A percentile compares a stretch with the other conserved stretches of the same genome.
These are phyloP conservation scores for Raja brachyura DNA, from an alignment of 2,113 vertebrate species.

Conservation along the genomic window DNA sequence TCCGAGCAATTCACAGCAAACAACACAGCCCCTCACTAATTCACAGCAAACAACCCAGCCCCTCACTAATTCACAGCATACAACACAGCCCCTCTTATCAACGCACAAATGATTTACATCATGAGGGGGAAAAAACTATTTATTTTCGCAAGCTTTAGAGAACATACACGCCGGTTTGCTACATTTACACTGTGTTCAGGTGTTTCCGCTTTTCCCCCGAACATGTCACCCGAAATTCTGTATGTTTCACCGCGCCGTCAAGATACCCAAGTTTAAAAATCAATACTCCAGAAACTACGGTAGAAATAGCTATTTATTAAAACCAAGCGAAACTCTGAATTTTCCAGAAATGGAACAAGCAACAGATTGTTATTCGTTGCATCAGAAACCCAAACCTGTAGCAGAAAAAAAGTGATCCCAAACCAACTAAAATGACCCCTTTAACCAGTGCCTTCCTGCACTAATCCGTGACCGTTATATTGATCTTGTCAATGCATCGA, in stretches of 20 bases:
- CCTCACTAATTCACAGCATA: neutral
- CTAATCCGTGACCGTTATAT: neutral
- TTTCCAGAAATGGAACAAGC: neutral
- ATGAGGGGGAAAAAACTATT: neutral
- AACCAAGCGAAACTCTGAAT: neutral
- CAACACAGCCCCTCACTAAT: neutral
- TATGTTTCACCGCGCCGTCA: neutral
- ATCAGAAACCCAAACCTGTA: neutral
- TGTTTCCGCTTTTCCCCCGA: neutral
- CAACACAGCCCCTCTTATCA: neutral
- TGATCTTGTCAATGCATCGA: neutral
- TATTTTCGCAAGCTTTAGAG: neutral
- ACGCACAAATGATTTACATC: neutral
- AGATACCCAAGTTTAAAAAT: neutral
- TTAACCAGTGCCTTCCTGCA: neutral
- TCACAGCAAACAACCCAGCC: neutral
- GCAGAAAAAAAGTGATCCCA: neutral
- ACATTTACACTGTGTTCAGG: too few relatives aligned
- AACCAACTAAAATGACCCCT: neutral
- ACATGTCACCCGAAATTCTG: neutral
- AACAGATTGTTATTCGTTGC: neutral
- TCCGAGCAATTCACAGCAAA: neutral
- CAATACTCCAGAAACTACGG: neutral
- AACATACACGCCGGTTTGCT: neutral
- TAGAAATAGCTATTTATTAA: neutral